Percentiles rank a stretch among this genome's conserved stretches.
Evolutionary conservation across 2,797 vertebrate genomes (phyloP).

Genomic region (Scolopax bukidnonensis): DNA sequence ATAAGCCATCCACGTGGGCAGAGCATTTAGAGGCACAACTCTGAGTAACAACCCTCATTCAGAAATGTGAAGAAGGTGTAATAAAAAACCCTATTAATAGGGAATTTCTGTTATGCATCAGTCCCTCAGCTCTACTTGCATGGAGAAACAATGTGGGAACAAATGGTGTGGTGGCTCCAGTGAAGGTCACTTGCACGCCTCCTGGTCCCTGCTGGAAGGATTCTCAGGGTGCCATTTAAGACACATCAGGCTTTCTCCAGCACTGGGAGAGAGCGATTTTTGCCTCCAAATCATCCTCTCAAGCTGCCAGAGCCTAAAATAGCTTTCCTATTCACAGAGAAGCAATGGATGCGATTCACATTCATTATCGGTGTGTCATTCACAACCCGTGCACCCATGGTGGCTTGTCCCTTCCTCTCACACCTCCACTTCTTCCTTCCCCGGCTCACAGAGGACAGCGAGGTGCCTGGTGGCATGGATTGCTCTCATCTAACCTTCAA

Average conservation of each 20-base stretch:
- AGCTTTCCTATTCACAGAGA: not conserved
- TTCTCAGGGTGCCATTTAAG: not conserved
- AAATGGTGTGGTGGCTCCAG: not conserved
- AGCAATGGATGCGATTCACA: not conserved
- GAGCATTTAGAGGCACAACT: not conserved
- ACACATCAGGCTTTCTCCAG: not conserved
- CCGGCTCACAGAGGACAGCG: not conserved
- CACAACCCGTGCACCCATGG: not conserved
- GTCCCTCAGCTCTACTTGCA: not conserved
- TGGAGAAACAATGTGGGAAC: not conserved
- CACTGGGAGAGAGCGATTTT: not conserved
- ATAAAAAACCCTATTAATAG: not conserved
- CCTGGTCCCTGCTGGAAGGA: not conserved
- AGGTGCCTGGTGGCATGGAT: not conserved
- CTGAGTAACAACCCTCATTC: not conserved
- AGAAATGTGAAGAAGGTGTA: not conserved
- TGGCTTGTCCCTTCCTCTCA: not conserved
- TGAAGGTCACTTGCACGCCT: not conserved
- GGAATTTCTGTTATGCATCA: not conserved
- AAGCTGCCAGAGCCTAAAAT: constrained; percentile 28
- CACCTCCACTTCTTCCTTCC: not conserved
- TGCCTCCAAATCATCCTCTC: constrained; percentile 24
- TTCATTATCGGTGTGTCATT: not conserved
- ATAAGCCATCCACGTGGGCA: not conserved
- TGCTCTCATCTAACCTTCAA: not conserved